Evolutionary conservation across 2,888 invertebrate species (phyloP).

Genomic region (Andrena dorsata): DNA sequence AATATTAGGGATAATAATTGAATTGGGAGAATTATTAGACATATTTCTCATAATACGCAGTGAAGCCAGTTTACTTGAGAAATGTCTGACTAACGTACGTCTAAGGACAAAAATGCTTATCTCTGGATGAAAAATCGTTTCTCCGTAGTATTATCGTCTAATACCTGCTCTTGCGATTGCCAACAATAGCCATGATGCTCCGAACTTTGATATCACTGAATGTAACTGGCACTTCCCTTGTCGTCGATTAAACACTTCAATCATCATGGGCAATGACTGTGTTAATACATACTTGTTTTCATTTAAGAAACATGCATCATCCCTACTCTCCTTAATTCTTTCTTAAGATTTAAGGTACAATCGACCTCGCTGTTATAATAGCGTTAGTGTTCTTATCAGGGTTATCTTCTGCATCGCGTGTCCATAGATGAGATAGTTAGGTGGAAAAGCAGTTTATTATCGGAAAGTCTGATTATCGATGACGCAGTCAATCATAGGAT

Average conservation of each 20-base stretch:
- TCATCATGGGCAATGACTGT: too few species aligned
- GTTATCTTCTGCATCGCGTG: conserved; percentile 9
- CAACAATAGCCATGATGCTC: neutral
- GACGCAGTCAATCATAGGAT: neutral
- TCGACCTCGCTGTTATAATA: neutral
- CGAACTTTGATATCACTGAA: neutral
- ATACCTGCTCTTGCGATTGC: neutral
- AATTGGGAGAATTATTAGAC: too few species aligned
- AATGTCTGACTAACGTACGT: neutral
- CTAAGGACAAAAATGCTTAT: conserved; percentile 21
- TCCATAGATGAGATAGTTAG: neutral
- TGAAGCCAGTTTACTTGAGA: neutral
- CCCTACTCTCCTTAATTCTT: neutral
- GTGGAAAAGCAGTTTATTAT: neutral
- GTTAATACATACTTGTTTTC: too few species aligned
- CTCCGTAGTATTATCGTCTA: neutral
- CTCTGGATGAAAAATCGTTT: neutral
- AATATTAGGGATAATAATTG: too few species aligned
- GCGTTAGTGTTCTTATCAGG: conserved; percentile 15
- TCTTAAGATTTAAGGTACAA: neutral
- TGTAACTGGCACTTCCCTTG: neutral
- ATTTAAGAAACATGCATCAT: too few species aligned
- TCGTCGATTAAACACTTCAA: neutral
- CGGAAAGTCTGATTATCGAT: conserved; percentile 10
- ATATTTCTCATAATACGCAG: too few species aligned